Base-by-base conservation (phyloP, 2,797 vertebrate genomes). In the Galagoides demidoff region DNA sequence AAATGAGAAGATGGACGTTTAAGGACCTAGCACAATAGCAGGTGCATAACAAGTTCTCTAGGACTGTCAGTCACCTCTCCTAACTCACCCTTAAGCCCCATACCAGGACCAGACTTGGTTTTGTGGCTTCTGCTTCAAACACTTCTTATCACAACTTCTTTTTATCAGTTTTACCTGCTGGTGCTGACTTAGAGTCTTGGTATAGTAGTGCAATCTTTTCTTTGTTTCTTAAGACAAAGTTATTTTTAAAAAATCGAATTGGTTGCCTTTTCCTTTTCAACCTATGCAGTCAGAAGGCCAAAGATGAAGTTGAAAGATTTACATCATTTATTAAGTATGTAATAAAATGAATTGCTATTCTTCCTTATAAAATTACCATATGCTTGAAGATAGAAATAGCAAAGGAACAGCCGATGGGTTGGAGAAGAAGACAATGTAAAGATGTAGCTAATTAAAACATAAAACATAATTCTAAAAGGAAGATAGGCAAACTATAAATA, bases 341-440 rank as follows among this genome's bases (percentile, higher is more conserved):
- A 86, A 20, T 52, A 89, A 85, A 70, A 52, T 84, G 7, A 84
- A 81, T 52, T 59, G 19, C 13, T 55, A 34, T 77, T 61, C 7
- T 84, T 25, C 3, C 12, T 43, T 25, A 37, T 82, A 64, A 86
- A 96, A 90, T 79, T 49, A 71, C 5, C n/a, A 16, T 52, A 31
- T 59, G 68, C 71, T 85, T 91, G 34, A 12, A 96, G 76, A 59
- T 14, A 86, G 34, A 88, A 91, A 59, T 79, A 45, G 83, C 82
- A 73, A 85, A 63, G 52, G 61, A 85, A 49, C 59, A 85, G 27
- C 20, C 55, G 77, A 59, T 43, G 2, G 0, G 2, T 39, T 81
- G 27, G 61, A 71, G 49, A 92, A 34, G 20, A 73, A 66, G 8
- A 85, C 3, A 90, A 5, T 57, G 19, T 55, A 68, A 89, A 92